Evolutionary conservation across 2,797 vertebrate species (phyloP).

Genomic region (Cheirogaleus major): DNA sequence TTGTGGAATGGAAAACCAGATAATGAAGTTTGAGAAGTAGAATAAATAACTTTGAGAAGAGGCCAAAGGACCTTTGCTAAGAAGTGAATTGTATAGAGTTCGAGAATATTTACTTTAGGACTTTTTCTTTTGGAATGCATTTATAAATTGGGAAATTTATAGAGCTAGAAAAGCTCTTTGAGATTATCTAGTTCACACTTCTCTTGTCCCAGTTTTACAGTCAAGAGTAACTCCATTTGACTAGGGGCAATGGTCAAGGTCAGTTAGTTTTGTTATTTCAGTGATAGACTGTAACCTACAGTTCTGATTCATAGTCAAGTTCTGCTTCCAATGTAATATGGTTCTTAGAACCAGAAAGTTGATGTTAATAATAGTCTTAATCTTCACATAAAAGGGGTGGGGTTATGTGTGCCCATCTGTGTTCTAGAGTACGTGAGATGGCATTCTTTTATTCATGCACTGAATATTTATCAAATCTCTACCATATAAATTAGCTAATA

Average conservation of each 20-base stretch:
- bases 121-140: conserved; percentile 9
- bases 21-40: conserved; percentile 40
- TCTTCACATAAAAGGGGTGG: background rate
- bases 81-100: conserved; percentile 31
- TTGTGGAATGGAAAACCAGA: conserved; percentile 45
- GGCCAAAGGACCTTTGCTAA: background rate
- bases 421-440: background rate
- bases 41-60: conserved; percentile 31
- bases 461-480: background rate
- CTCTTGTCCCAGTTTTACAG: background rate
- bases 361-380: background rate
- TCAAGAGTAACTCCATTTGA: conserved; percentile 5
- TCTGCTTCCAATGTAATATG: background rate
- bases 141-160: background rate
- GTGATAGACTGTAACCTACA: background rate
- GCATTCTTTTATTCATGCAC: background rate
- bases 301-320: background rate
- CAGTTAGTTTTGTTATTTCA: conserved; percentile 32
- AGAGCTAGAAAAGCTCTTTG: conserved; percentile 10
- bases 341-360: conserved; percentile 1
- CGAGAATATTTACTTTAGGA: background rate
- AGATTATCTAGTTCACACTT: background rate
- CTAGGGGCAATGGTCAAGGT: background rate
- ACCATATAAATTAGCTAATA: background rate
- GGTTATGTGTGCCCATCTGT: background rate